phyloP scores from a whole-genome alignment of 2,113 vertebrate genomes.

The Istiophorus platypterus region DNA sequence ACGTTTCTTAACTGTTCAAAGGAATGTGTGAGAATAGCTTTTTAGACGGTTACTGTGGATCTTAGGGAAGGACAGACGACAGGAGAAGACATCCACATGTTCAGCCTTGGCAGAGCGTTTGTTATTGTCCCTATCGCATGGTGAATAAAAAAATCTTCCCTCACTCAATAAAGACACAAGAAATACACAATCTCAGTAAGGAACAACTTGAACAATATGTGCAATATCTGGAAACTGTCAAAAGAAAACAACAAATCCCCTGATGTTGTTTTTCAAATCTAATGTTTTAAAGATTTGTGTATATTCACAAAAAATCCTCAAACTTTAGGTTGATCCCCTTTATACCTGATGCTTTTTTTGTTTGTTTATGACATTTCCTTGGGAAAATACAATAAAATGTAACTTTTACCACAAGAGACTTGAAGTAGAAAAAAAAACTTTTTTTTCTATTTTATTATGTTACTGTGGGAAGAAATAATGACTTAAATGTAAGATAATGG shows the following conservation, averaged over 20 bases:
- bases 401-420: not conserved
- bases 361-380: not conserved
- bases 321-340: not conserved
- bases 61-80: slow-evolving; percentile 10
- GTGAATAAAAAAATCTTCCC: slow-evolving; percentile 75
- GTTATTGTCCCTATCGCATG: slow-evolving; percentile 65
- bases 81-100: slow-evolving; percentile 47
- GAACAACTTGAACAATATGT: not conserved
- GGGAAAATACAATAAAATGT: not conserved
- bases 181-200: too few relatives aligned
- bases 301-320: not conserved
- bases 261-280: too few relatives aligned
- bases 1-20: slow-evolving; percentile 12
- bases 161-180: slow-evolving; percentile 36
- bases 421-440: not conserved
- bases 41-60: slow-evolving; percentile 65
- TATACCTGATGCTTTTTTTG: not conserved
- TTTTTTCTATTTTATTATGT: not conserved
- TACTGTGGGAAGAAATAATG: not conserved
- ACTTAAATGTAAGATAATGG: not conserved
- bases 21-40: slow-evolving; percentile 34
- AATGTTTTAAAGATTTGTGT: too few relatives aligned
- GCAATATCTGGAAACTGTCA: slow-evolving; percentile 3
- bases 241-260: too few relatives aligned
- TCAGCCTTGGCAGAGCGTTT: slow-evolving; percentile 65